These are phyloP conservation scores for Trichacis sp. DNA, from an alignment of 2,888 invertebrate genomes.

Conservation along the genomic window DNA sequence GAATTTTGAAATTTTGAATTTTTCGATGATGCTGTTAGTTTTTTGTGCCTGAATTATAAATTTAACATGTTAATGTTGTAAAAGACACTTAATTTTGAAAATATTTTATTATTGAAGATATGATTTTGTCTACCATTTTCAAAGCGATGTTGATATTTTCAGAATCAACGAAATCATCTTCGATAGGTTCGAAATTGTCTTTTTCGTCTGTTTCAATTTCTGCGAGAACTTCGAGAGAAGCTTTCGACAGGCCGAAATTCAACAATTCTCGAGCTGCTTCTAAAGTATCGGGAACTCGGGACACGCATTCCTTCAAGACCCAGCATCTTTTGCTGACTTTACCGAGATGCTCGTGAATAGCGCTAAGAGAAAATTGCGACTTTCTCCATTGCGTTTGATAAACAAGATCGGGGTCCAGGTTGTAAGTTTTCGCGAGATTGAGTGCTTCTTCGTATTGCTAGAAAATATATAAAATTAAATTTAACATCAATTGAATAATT, in stretches of 20 bases:
- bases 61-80: no score
- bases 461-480: not conserved
- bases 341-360: conserved; percentile 82
- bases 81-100: conserved; percentile 19
- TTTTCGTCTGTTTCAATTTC: conserved; percentile 68
- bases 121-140: no score
- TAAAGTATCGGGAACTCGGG: conserved; percentile 79
- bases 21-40: conserved; percentile 62
- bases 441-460: conserved; percentile 81
- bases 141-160: conserved; percentile 46
- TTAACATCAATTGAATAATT: no score
- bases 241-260: conserved; percentile 79
- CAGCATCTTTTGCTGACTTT: conserved; percentile 83
- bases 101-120: no score
- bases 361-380: conserved; percentile 77
- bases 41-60: conserved; percentile 53
- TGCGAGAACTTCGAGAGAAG: conserved; percentile 75
- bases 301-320: conserved; percentile 85
- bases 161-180: conserved; percentile 46
- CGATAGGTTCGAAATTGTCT: conserved; percentile 54
- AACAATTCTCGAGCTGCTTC: conserved; percentile 80
- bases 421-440: conserved; percentile 77
- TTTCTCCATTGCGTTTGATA: conserved; percentile 86
- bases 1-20: conserved; percentile 70
- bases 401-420: conserved; percentile 81